These are phyloP conservation scores for Rotaria macrura DNA, from an alignment of 2,888 invertebrate genomes.

Conservation along the genomic window DNA sequence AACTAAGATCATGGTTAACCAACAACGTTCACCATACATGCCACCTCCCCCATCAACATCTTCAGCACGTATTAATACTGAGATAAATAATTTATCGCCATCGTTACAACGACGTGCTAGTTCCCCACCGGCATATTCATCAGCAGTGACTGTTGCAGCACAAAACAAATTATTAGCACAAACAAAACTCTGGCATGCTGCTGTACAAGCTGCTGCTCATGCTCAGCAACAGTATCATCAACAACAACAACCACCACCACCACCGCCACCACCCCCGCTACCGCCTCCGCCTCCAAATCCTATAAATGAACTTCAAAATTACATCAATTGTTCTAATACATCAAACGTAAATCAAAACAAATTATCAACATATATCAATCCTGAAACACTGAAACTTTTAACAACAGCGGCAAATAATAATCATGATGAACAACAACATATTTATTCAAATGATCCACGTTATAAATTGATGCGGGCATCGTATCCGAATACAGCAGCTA, in stretches of 20 bases:
- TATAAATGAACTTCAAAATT: conserved; percentile 14
- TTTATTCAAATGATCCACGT: not conserved
- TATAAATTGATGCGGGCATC: not conserved
- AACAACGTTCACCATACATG: not conserved
- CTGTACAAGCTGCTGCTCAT: not conserved
- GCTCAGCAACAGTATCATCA: conserved; percentile 1
- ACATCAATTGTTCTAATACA: not conserved
- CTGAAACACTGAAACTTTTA: conserved; percentile 9
- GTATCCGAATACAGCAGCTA: not conserved
- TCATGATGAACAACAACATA: not conserved
- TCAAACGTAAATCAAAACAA: not conserved
- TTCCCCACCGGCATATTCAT: not conserved
- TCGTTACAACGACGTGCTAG: not conserved
- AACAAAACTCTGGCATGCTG: conserved; percentile 11
- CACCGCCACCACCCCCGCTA: not conserved
- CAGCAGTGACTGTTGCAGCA: not conserved
- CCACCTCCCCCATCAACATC: not conserved
- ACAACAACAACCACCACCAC: not conserved
- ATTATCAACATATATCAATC: not conserved
- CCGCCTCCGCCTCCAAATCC: not conserved
- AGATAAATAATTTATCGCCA: not conserved
- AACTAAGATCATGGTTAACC: not conserved
- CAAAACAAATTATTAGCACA: conserved; percentile 13
- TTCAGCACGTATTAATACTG: not conserved
- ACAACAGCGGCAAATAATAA: not conserved